Base-by-base conservation (phyloP, 2,113 vertebrate species). In the Donacobius atricapilla region DNA sequence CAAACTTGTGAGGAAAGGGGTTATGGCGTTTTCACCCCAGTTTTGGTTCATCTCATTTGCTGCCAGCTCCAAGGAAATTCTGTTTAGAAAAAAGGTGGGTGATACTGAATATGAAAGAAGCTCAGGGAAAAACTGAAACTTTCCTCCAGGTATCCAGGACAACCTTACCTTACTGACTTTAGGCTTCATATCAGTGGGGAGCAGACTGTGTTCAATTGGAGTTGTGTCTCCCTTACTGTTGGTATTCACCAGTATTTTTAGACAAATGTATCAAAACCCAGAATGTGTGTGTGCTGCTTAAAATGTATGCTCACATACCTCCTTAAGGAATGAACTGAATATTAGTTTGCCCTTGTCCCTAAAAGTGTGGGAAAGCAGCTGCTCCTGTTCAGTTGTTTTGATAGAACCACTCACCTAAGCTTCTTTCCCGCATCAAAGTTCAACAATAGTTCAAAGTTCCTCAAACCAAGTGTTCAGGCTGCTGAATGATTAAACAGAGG, bases 401-500 rank as follows among this genome's bases (percentile, higher is more conserved):
- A 22, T 28, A 70, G 80, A 93, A 70, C 14, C 22, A 9, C 35
- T 90, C 42, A 5, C 63, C 15, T 69, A 50, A 92, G 80, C 24
- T 28, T 81, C 72, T 87, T 87, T 45, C 12, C 27, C 58, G 83
- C 83, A 93, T 89, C 94, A 90, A 93, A 95, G 96, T 97, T 93
- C 94, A 97, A 10, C 24, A 73, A 11, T 35, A 86, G 96, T 97
- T 92, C 86, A 94, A 89, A 96, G 94, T 95, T 92, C 72, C 42
- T 85, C 63, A 73, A 89, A 70, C 80, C 48, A 83, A 53, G 28
- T 50, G 37, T 10, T 91, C 11, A 31, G 12, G 30, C 57, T 86
- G 56, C 86, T 90, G 76, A 95, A 92, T 94, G 51, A 96, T 97
- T 96, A 95, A 96, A 95, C 79, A 50, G 4, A n/a, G 63, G 13